Evolutionary conservation across 2,797 vertebrate species (phyloP).

Genomic region (Muscicapa comitata): DNA sequence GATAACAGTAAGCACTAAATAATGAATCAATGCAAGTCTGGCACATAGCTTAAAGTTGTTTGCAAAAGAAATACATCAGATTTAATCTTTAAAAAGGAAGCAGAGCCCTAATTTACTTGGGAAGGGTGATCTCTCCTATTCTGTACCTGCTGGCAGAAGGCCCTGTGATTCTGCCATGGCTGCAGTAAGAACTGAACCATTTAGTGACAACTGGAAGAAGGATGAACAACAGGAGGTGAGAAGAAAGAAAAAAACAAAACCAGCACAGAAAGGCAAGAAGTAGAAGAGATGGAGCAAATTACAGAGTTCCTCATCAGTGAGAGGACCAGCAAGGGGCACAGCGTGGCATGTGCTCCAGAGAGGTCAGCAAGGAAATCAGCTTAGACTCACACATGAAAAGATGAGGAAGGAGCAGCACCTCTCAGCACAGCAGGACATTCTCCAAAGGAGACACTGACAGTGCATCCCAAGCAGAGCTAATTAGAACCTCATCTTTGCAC

Average conservation of each 20-base stretch:
- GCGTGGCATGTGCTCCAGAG: background rate
- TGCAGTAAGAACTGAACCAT: background rate
- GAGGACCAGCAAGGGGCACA: background rate
- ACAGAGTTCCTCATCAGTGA: background rate
- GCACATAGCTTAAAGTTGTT: background rate
- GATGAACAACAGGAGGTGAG: background rate
- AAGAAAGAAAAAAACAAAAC: background rate
- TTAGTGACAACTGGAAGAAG: background rate
- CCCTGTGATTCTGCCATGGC: background rate
- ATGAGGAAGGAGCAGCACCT: background rate
- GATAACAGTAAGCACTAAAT: conserved; percentile 3
- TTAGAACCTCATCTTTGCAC: background rate
- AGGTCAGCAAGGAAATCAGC: background rate
- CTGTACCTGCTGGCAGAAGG: background rate
- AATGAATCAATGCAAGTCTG: background rate
- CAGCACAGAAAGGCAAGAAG: background rate
- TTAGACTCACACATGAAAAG: background rate
- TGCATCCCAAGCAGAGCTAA: background rate
- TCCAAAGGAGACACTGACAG: background rate
- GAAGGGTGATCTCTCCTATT: background rate
- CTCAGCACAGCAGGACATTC: background rate
- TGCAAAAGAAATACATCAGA: background rate
- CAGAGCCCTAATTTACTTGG: background rate
- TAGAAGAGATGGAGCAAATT: background rate
- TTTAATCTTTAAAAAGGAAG: background rate